Evolutionary conservation across 1,140 invertebrate genomes (phyloP), one percentile per base, ranked within the genome.

Genomic region (Drosophila sechellia): DNA sequence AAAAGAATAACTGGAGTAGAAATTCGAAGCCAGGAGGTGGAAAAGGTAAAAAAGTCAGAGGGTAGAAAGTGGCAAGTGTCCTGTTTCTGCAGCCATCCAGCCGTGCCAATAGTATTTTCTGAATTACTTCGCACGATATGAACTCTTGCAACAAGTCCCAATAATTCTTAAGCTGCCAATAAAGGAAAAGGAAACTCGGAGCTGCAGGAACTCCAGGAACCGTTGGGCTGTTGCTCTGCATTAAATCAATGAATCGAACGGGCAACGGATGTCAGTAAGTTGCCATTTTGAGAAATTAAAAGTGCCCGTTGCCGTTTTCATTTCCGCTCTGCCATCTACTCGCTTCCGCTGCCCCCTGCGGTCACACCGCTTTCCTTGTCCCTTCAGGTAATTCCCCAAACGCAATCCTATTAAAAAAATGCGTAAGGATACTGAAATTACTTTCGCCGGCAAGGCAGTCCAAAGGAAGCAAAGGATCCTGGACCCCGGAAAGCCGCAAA

Each of bases 231-330:
- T 84, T 84, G 60, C 55, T 84, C 77, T 78, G 85, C 84, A 77
- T 89, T 89, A 80, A 89, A 78, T 79, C 84, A 89, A 84, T 89
- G 84, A 84, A 80, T 90, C 73, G 84, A 89, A 84, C 61, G 72
- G 53, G 55, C 65, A 76, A 55, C 84, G 85, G 84, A 89, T 80
- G 84, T 89, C 84, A 80, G 77, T 63, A 66, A 84, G 80, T 80
- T 89, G 79, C 79, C 85, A 89, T 84, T 84, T 89, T 89, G 84
- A 89, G 85, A 89, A 89, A 89, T 89, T 89, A 89, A 89, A 89
- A 89, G 84, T 89, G 79, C 71, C 83, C 80, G 71, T 61, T 85
- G 79, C 79, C 85, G 77, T 84, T 89, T 89, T 89, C 84, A 89
- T 89, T 84, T 89, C 84, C 85, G 79, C 54, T 53, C 34, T 35